These are phyloP conservation scores for Alviniconcha strummeri DNA, from an alignment of 2,888 invertebrate species.

Conservation along the genomic window DNA sequence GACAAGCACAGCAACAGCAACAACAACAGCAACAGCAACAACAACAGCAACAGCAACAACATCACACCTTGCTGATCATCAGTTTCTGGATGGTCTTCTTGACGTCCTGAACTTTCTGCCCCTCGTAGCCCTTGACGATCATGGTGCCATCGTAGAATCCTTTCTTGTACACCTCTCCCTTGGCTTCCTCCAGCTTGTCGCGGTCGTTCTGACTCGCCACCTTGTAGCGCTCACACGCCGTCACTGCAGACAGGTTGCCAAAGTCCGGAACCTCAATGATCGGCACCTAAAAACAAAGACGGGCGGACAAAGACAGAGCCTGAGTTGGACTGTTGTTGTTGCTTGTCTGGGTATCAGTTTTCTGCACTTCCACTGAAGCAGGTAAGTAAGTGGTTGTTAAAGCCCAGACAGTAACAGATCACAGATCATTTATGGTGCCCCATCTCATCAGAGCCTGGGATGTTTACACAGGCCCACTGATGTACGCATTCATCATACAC, in stretches of 20 bases:
- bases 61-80: conserved; percentile 79
- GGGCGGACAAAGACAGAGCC: too few relatives aligned
- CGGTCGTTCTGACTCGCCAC: conserved; percentile 98
- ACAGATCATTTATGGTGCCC: too few relatives aligned
- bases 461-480: too few relatives aligned
- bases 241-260: conserved; percentile 89
- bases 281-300: conserved; percentile 77
- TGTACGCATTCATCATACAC: too few relatives aligned
- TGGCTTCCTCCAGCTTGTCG: conserved; percentile 94
- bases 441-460: too few relatives aligned
- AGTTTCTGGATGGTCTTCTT: conserved; percentile 91
- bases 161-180: conserved; percentile 95
- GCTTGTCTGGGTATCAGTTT: too few relatives aligned
- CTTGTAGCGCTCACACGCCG: conserved; percentile 90
- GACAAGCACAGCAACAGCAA: not conserved
- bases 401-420: too few relatives aligned
- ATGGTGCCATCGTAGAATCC: conserved; percentile 90
- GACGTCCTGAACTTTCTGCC: conserved; percentile 93
- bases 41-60: not conserved
- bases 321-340: too few relatives aligned
- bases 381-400: too few relatives aligned
- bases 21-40: not conserved
- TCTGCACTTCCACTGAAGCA: too few relatives aligned
- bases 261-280: conserved; percentile 94
- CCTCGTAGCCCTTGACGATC: conserved; percentile 90